Evolutionary conservation across 2,113 vertebrate species (phyloP), one percentile per base, ranked within the genome.

Genomic region (Smithornis capensis): DNA sequence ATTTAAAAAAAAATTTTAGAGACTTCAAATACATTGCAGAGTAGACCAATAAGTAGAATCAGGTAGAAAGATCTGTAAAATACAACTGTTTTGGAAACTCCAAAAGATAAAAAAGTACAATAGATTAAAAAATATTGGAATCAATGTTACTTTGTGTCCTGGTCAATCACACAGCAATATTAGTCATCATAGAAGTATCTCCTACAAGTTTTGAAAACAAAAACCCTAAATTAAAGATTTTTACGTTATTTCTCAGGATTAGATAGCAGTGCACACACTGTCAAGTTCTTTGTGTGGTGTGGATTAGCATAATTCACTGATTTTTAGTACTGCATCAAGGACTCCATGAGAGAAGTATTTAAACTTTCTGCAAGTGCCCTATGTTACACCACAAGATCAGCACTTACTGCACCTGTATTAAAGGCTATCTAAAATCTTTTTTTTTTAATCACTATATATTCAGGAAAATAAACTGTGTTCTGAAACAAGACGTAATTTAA

Each of bases 51-150:
- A 75, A 19, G 38, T 67, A 81, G 35, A 81, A 95, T 53, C 35
- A 86, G 65, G 62, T 29, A 79, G 49, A 91, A 35, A 92, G 8
- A 70, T 68, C 49, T 50, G 23, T 45, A 68, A 94, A 94, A 81
- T 78, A 55, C 50, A 94, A 55, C 83, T 95, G 53, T 85, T 87
- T 82, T 89, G 60, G 90, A 94, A 96, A 92, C 23, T 90, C 76
- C 35, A 93, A 64, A 64, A 69, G 12, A 63, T 76, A 65, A 31
- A 49, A 47, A n/a, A 56, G 7, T n/a, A 33, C 15, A 96, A 67
- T 6, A 71, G 13, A 60, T 33, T 69, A 37, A 44, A 59, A 74
- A 74, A 81, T 50, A 60, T 77, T 74, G 53, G 29, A n/a, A n/a
- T 45, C 35, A 42, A 14, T 14, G 14, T 81, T 56, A 42, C 10